Evolutionary conservation across 2,888 invertebrate species (phyloP).

Genomic region (Nysson spinosus): DNA sequence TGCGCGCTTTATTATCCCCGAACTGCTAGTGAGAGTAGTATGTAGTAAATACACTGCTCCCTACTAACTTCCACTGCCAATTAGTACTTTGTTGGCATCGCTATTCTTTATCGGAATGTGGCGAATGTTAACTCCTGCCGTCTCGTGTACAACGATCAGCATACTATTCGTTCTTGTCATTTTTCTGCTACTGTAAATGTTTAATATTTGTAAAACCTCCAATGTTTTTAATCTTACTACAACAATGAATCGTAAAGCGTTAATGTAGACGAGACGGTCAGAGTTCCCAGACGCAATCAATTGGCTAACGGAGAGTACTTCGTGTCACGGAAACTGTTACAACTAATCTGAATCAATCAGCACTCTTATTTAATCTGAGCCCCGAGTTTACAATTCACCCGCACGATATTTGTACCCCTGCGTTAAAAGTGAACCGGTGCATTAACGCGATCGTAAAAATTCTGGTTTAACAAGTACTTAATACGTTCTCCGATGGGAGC

Average conservation of each 20-base stretch:
- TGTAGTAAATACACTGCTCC: constrained; percentile 22
- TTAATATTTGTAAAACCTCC: too few relatives aligned
- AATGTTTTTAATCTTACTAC: too few relatives aligned
- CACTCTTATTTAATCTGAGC: constrained; percentile 23
- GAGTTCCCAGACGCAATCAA: constrained; percentile 3
- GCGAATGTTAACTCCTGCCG: too few relatives aligned
- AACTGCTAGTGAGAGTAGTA: constrained; percentile 3
- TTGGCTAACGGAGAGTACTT: constrained; percentile 4
- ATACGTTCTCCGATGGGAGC: constrained; percentile 22
- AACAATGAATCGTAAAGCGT: too few relatives aligned
- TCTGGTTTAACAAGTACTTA: constrained; percentile 48
- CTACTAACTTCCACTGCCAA: constrained; percentile 5
- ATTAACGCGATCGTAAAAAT: constrained; percentile 55
- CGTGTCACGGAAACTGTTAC: constrained; percentile 27
- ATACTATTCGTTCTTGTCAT: too few relatives aligned
- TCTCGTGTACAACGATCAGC: too few relatives aligned
- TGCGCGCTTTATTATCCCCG: constrained; percentile 16
- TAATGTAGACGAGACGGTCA: constrained; percentile 5
- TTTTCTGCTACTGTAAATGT: too few relatives aligned
- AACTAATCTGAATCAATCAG: constrained; percentile 38
- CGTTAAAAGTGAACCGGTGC: constrained; percentile 34
- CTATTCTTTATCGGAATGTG: neutral
- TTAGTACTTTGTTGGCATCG: constrained; percentile 15
- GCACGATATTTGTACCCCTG: constrained; percentile 26
- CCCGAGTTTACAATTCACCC: neutral